Evolutionary conservation across 2,113 vertebrate species (phyloP).

Genomic region (Otolemur garnettii): DNA sequence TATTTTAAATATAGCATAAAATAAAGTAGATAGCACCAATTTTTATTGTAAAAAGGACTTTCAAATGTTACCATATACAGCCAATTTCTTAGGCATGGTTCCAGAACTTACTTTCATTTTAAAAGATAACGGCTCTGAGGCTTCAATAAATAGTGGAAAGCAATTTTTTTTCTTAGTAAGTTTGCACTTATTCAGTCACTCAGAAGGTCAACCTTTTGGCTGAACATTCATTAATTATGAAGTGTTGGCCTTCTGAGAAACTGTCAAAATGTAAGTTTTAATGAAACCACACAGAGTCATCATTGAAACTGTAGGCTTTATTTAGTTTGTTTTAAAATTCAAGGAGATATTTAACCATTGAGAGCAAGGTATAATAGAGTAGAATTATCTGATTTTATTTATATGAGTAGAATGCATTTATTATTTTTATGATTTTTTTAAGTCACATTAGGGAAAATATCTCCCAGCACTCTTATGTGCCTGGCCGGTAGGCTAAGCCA

Average conservation of each 20-base stretch:
- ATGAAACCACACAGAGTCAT: slow-evolving; percentile 54
- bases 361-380: neutral
- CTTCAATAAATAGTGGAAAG: slow-evolving; percentile 76
- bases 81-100: slow-evolving; percentile 74
- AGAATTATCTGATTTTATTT: neutral
- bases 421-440: neutral
- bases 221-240: slow-evolving; percentile 69
- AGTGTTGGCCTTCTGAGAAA: slow-evolving; percentile 66
- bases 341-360: slow-evolving; percentile 53
- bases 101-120: slow-evolving; percentile 75
- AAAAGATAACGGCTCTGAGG: slow-evolving; percentile 71
- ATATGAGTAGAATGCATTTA: neutral
- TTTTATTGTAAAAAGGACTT: slow-evolving; percentile 68
- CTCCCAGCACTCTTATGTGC: neutral
- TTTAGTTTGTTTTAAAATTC: slow-evolving; percentile 60
- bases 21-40: slow-evolving; percentile 48
- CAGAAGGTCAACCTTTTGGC: slow-evolving; percentile 53
- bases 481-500: neutral
- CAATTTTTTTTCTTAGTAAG: slow-evolving; percentile 60
- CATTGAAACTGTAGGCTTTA: slow-evolving; percentile 34
- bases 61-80: slow-evolving; percentile 66
- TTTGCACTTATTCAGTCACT: slow-evolving; percentile 58
- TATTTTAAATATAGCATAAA: slow-evolving; percentile 75
- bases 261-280: slow-evolving; percentile 74
- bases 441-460: neutral